Conservation (phyloP, 1,140 invertebrate species). For the Muscidifurax raptorellus region DNA sequence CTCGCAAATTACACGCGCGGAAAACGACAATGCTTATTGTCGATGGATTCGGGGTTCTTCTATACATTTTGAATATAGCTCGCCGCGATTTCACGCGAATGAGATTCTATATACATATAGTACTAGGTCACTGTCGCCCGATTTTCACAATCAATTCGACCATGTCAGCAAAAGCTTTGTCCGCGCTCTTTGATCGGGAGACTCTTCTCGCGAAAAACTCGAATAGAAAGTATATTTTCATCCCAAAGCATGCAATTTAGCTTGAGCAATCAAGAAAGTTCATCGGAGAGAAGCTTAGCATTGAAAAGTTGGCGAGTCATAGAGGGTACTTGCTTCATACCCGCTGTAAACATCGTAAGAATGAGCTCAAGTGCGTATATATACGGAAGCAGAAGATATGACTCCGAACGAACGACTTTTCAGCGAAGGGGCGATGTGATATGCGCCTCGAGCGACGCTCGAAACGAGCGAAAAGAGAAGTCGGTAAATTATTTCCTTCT, state of each 20-base stretch:
- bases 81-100: too few relatives aligned
- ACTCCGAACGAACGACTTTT: conserved; percentile 46
- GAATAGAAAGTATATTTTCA: not conserved
- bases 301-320: not conserved
- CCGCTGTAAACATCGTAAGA: conserved; percentile 6
- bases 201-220: not conserved
- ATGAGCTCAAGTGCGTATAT: conserved; percentile 15
- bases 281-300: not conserved
- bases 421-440: conserved; percentile 66
- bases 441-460: not conserved
- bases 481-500: conserved; percentile 41
- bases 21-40: not conserved
- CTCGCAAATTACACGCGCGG: not conserved
- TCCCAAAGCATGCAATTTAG: not conserved
- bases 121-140: too few relatives aligned
- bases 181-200: not conserved
- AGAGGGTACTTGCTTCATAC: not conserved
- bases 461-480: conserved; percentile 42
- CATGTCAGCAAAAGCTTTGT: not conserved
- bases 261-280: not conserved
- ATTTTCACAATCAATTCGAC: too few relatives aligned
- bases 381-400: conserved; percentile 25
- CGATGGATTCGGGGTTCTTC: too few relatives aligned
- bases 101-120: too few relatives aligned
- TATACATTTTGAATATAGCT: too few relatives aligned